Percentiles rank a stretch among this genome's conserved stretches.
These are phyloP conservation scores for Andrena minutula DNA, from an alignment of 2,888 invertebrate species.

Conservation along the genomic window DNA sequence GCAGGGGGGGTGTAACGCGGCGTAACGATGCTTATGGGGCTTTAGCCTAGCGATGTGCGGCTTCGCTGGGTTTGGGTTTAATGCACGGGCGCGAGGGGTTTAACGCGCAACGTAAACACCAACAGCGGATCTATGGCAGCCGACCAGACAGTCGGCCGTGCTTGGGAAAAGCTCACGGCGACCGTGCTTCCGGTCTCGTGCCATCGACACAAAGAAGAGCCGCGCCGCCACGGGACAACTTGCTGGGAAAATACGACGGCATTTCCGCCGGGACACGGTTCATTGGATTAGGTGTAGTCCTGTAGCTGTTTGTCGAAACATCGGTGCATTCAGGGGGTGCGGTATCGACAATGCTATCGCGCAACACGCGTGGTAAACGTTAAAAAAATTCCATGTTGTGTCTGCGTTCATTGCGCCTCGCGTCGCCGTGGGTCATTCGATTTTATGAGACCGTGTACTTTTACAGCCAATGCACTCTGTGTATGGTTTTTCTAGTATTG, in stretches of 20 bases:
- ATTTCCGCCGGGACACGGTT: slow-evolving; percentile 32
- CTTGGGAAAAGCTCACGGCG: slow-evolving; percentile 27
- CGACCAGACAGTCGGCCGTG: slow-evolving; percentile 30
- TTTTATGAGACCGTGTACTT: no score
- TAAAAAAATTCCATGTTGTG: no score
- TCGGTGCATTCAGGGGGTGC: background rate
- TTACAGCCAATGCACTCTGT: no score
- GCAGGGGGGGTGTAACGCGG: slow-evolving; percentile 73
- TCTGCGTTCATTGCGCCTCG: no score
- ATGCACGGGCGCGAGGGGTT: slow-evolving; percentile 74
- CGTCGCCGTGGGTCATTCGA: no score
- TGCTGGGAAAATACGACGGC: slow-evolving; percentile 36
- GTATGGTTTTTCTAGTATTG: no score
- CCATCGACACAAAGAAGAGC: slow-evolving; percentile 34
- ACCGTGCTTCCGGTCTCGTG: slow-evolving; percentile 1
- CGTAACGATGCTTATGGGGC: slow-evolving; percentile 79
- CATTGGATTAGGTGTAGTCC: slow-evolving; percentile 36
- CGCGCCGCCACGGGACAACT: slow-evolving; percentile 16
- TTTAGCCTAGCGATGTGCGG: slow-evolving; percentile 76
- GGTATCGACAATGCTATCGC: background rate
- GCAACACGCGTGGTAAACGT: background rate
- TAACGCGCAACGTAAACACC: slow-evolving; percentile 78
- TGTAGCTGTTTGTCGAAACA: slow-evolving; percentile 1
- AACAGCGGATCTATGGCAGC: slow-evolving; percentile 62
- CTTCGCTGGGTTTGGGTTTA: slow-evolving; percentile 76